Percentiles rank a stretch among this genome's conserved stretches.
These are phyloP conservation scores for Scarus forsteni DNA, from an alignment of 2,797 vertebrate genomes.

Conservation along the genomic window DNA sequence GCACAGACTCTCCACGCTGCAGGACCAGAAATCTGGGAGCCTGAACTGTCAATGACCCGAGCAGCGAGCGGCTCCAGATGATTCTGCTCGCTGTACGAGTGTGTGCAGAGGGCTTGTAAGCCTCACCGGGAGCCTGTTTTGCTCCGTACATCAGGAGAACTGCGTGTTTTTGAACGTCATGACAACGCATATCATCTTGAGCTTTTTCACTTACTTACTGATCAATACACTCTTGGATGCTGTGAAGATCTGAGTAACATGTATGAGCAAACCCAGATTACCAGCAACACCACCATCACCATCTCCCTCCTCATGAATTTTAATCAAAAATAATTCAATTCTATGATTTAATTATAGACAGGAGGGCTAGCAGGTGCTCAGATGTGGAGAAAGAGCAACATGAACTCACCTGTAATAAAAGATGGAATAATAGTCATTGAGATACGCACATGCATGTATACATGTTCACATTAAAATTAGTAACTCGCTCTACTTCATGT, in stretches of 20 bases:
- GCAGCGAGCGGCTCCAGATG: slow-evolving; percentile 40
- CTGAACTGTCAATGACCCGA: slow-evolving; percentile 67
- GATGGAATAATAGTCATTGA: not conserved
- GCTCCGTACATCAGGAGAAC: slow-evolving; percentile 50
- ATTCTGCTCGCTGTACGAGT: slow-evolving; percentile 14
- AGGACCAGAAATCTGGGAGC: slow-evolving; percentile 54
- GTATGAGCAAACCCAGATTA: slow-evolving; percentile 24
- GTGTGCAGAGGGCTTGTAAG: slow-evolving; percentile 34
- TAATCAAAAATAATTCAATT: slow-evolving; percentile 7
- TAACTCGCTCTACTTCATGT: not conserved
- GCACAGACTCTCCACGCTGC: slow-evolving; percentile 39
- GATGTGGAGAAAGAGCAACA: not conserved
- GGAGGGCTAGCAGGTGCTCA: not conserved
- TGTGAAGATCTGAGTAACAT: slow-evolving; percentile 16
- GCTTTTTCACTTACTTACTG: slow-evolving; percentile 28
- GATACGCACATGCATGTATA: not conserved
- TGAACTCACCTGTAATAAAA: not conserved
- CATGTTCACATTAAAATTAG: not conserved
- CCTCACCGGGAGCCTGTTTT: slow-evolving; percentile 55
- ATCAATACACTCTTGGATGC: slow-evolving; percentile 56
- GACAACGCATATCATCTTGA: slow-evolving; percentile 50
- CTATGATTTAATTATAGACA: not conserved
- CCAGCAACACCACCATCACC: not conserved
- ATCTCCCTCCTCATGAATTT: slow-evolving; percentile 19
- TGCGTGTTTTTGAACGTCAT: slow-evolving; percentile 47